A percentile compares a stretch with the other conserved stretches of the same genome.
Conservation (phyloP, 1,140 invertebrate genomes). For the Drosophila truncata region DNA sequence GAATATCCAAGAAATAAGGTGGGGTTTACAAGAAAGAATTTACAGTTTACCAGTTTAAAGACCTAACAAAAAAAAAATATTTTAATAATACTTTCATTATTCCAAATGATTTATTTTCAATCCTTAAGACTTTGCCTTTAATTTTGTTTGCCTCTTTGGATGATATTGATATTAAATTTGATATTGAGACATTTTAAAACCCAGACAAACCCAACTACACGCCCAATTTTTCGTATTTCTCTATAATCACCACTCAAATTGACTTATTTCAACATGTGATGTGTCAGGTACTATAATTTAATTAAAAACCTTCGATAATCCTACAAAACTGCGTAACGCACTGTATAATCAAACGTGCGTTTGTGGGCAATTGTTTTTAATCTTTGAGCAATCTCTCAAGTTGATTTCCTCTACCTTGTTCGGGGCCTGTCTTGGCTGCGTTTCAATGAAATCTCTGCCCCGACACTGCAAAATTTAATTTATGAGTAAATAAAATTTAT, state of each 20-base stretch:
- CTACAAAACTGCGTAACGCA: constrained; percentile 17
- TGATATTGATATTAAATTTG: neutral
- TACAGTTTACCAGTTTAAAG: neutral
- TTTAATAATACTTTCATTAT: neutral
- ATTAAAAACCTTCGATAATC: constrained; percentile 40
- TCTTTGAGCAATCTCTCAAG: constrained; percentile 44
- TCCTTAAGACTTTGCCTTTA: neutral
- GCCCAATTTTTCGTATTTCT: too few relatives aligned
- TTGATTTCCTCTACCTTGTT: constrained; percentile 54
- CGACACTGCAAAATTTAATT: constrained; percentile 59
- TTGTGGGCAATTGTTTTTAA: constrained; percentile 25
- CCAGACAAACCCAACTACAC: neutral
- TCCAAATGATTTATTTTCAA: too few relatives aligned
- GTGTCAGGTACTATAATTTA: constrained; percentile 19
- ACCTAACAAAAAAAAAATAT: neutral
- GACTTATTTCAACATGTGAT: constrained; percentile 9
- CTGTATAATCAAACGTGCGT: constrained; percentile 12
- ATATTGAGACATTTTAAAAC: neutral
- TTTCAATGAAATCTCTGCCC: constrained; percentile 61
- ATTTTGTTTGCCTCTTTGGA: neutral
- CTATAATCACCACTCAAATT: neutral
- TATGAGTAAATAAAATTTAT: constrained; percentile 73
- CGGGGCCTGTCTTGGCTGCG: constrained; percentile 38
- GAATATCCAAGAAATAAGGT: neutral
- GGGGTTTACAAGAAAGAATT: neutral